Evolutionary conservation across 1,140 invertebrate genomes (phyloP), one percentile per base, ranked within the genome.

Genomic region (Akabosia matsudoensis): DNA sequence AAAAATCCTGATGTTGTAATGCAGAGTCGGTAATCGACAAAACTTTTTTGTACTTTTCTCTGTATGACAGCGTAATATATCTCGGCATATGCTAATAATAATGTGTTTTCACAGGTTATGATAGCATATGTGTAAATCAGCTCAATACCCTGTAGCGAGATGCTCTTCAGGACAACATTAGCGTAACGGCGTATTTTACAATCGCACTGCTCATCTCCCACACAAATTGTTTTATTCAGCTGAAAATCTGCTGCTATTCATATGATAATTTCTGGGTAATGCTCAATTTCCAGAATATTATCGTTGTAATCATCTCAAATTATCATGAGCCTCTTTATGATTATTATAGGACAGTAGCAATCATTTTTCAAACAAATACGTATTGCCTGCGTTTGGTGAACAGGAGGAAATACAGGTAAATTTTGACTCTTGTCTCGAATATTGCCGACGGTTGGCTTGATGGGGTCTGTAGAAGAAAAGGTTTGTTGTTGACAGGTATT

Each of bases 341-440:
- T 67, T 28, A 67, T 67, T 67, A 67, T 67, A n/a, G n/a, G 61
- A 67, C 61, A 13, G 61, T 67, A 67, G 31, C 31, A 67, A 67
- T 67, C 61, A 67, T 67, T 45, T 45, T 45, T 56, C n/a, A 22
- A n/a, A 10, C 24, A 67, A n/a, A n/a, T n/a, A n/a, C n/a, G 28
- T 67, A 67, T 30, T 30, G 31, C 30, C 31, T 45, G 37, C 37
- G 37, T 18, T 67, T 67, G 24, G 28, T 28, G 30, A 67, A 30
- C 24, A 67, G 61, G 61, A 67, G n/a, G n/a, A 67, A 31, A 31
- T 24, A 30, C 7, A 45, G 37, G 37, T 10, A 45, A 10, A 45
- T 45, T 67, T 67, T 67, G 61, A n/a, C n/a, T n/a, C n/a, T n/a
- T n/a, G n/a, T n/a, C n/a, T n/a, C n/a, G 10, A 56, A 22, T 56